Evolutionary conservation across 2,797 vertebrate genomes (phyloP).

Genomic region (Jordanella pulchra): DNA sequence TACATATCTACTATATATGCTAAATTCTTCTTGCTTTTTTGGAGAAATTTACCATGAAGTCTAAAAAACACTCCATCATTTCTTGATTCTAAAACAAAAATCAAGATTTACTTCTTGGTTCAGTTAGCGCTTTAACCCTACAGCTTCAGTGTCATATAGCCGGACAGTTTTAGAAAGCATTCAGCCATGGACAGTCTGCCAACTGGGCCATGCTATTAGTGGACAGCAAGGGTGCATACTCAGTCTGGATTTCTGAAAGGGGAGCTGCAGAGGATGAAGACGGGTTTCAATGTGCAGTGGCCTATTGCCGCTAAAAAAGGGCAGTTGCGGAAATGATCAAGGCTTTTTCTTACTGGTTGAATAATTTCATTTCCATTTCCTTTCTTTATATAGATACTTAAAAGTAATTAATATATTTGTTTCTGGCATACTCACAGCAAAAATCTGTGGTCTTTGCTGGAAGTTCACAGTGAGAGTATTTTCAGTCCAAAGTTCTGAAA

Average conservation of each 20-base stretch:
- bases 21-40: background rate
- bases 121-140: constrained; percentile 32
- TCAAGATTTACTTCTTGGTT: constrained; percentile 26
- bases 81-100: constrained; percentile 19
- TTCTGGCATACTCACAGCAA: constrained; percentile 67
- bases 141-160: constrained; percentile 45
- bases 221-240: constrained; percentile 42
- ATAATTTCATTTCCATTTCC: constrained; percentile 20
- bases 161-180: constrained; percentile 44
- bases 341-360: constrained; percentile 42
- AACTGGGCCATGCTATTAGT: constrained; percentile 45
- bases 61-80: constrained; percentile 9
- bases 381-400: constrained; percentile 8
- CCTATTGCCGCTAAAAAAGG: constrained; percentile 45
- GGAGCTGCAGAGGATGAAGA: constrained; percentile 53
- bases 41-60: background rate
- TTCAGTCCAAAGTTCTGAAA: constrained; percentile 63
- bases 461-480: constrained; percentile 60
- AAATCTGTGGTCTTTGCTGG: constrained; percentile 55
- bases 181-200: constrained; percentile 34
- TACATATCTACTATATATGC: background rate
- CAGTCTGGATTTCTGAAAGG: constrained; percentile 41
- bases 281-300: constrained; percentile 59
- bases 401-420: constrained; percentile 8
- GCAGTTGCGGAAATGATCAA: constrained; percentile 51